Evolutionary conservation across 2,113 vertebrate species (phyloP), one percentile per base, ranked within the genome.

Genomic region (Hyperopisus bebe): DNA sequence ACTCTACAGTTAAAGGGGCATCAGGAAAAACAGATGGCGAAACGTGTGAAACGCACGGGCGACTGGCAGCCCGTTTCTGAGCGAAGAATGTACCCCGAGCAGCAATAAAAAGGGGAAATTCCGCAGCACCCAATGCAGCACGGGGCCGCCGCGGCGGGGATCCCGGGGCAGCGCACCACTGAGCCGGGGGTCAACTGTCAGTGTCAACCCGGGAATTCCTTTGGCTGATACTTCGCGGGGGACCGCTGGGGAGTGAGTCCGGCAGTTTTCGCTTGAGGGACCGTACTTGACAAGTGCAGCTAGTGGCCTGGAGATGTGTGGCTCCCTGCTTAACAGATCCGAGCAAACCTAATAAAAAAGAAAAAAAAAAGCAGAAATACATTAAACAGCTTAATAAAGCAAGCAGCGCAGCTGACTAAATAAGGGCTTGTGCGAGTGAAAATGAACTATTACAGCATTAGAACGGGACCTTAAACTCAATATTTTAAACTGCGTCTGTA

Each of bases 111-210:
- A 0, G 31, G 31, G 53, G 48, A 11, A 50, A 51, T 58, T 66
- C 51, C 47, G 21, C 35, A 35, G 31, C 53, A 24, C 53, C 87
- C 55, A 66, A 62, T 66, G 31, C 51, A 44, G 87, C 42, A 19
- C 21, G 31, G 55, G 31, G 21, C 39, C 35, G 53, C 42, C 55
- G 58, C 53, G 35, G 15, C 19, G 55, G 35, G 27, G 53, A 55
- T 31, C 19, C 86, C 21, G 27, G 21, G 39, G 53, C 9, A 46
- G 8, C 35, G 8, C 21, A 24, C 86, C 86, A 2, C 51, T 31
- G 86, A 87, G 86, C 86, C 35, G 86, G 53, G 53, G 35, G 50
- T 88, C 53, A 88, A 55, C 21, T 87, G 50, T 87, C 7, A 87
- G 31, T 44, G 50, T n/a, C 51, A 55, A 50, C 50, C 50, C 19